A percentile compares a stretch with the other conserved stretches of the same genome.
These are phyloP conservation scores for Pocillopora damicornis DNA, from an alignment of 64 coral and sea anemone species.

Conservation along the genomic window DNA sequence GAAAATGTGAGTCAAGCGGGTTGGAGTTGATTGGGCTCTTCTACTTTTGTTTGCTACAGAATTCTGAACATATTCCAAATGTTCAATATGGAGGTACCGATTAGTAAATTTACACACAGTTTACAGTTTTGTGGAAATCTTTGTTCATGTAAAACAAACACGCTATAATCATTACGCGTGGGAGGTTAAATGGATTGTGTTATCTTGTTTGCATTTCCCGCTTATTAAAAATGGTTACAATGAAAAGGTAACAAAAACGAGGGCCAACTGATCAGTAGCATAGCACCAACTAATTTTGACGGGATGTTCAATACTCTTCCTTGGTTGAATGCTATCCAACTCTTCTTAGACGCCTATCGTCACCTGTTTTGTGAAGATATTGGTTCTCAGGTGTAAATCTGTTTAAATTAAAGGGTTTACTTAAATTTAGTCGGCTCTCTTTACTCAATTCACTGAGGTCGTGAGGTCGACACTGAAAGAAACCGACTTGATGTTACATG, in stretches of 20 bases:
- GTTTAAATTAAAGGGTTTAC: background rate
- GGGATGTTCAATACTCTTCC: no score
- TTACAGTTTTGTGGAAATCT: no score
- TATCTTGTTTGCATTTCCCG: conserved; percentile 9
- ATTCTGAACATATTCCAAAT: no score
- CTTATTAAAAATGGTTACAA: background rate
- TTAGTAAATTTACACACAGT: no score
- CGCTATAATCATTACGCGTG: background rate
- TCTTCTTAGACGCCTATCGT: no score
- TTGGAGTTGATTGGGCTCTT: no score
- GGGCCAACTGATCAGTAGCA: no score
- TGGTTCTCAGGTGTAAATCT: background rate
- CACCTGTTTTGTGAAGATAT: background rate
- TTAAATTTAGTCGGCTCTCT: background rate
- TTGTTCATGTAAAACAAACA: conserved; percentile 3
- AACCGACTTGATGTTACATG: background rate
- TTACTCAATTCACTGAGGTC: background rate
- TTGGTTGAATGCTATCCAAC: no score
- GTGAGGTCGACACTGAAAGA: background rate
- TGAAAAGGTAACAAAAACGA: background rate
- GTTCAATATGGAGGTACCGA: no score
- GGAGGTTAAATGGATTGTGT: background rate
- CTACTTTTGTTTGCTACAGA: background rate
- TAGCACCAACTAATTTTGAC: no score
- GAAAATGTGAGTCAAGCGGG: background rate